phyloP scores from a whole-genome alignment of 2,113 vertebrate genomes.

The Thamnaconus septentrionalis region DNA sequence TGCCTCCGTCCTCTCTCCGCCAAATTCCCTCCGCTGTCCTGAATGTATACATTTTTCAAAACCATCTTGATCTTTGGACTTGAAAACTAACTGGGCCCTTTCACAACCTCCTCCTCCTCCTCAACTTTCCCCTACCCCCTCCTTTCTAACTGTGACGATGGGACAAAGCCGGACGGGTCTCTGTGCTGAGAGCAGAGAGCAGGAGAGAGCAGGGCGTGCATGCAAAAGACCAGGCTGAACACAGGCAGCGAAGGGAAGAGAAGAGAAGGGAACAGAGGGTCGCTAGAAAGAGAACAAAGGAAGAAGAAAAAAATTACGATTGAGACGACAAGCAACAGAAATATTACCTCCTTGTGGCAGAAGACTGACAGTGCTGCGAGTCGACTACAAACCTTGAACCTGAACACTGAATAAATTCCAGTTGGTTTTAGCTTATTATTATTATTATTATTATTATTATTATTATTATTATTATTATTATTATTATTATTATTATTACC shows the following conservation, averaged over 20 bases:
- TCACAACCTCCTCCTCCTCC: neutral
- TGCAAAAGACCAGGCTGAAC: slow-evolving; percentile 68
- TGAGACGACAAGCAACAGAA: slow-evolving; percentile 15
- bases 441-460: too few species aligned
- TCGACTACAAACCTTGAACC: too few species aligned
- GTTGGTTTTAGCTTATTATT: too few species aligned
- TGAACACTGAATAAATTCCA: too few species aligned
- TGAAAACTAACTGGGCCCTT: slow-evolving; percentile 46
- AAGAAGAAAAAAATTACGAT: slow-evolving; percentile 10
- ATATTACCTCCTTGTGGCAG: neutral
- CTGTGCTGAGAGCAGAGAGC: slow-evolving; percentile 50
- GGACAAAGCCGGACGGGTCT: slow-evolving; percentile 61
- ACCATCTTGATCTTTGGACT: slow-evolving; percentile 47
- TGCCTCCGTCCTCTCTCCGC: too few species aligned
- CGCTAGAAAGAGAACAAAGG: slow-evolving; percentile 15
- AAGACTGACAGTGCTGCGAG: too few species aligned
- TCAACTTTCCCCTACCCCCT: slow-evolving; percentile 44
- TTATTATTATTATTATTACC: too few species aligned
- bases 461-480: too few species aligned
- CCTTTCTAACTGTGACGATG: slow-evolving; percentile 65
- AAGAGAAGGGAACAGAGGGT: slow-evolving; percentile 9
- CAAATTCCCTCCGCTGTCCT: too few species aligned
- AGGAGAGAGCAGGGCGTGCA: slow-evolving; percentile 59
- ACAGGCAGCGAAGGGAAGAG: slow-evolving; percentile 39
- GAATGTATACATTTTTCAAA: neutral